These are phyloP conservation scores for Nautilus pompilius DNA, from an alignment of 1,140 invertebrate genomes.

Conservation along the genomic window DNA sequence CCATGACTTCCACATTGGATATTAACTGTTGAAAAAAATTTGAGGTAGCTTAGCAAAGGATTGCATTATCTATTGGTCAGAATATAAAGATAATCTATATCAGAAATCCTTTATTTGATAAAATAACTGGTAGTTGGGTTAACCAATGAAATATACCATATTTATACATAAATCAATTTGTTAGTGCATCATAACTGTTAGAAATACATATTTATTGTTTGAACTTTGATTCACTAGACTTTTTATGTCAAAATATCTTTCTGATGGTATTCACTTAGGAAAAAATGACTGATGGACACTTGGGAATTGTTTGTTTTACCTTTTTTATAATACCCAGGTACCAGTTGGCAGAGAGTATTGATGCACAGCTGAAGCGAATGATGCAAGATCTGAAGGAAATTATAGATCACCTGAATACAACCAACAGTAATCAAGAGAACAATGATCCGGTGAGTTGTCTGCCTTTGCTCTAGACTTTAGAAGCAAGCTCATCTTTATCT, in stretches of 20 bases:
- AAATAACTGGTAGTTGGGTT: too few species aligned
- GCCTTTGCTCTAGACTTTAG: neutral
- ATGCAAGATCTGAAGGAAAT: conserved; percentile 92
- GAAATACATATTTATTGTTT: too few species aligned
- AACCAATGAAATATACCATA: too few species aligned
- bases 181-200: too few species aligned
- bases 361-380: conserved; percentile 90
- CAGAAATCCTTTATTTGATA: too few species aligned
- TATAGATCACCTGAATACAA: conserved; percentile 89
- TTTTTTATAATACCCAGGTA: conserved; percentile 62
- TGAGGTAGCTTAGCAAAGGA: too few species aligned
- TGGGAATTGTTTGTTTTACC: neutral
- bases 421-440: conserved; percentile 74
- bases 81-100: too few species aligned
- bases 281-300: neutral
- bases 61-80: too few species aligned
- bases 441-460: conserved; percentile 73
- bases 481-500: neutral
- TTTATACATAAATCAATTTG: too few species aligned
- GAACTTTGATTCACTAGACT: neutral
- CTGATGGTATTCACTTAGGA: too few species aligned
- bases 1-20: too few species aligned
- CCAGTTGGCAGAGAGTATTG: conserved; percentile 81
- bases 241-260: neutral
- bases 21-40: too few species aligned